Evolutionary conservation across 2,113 vertebrate genomes (phyloP).

Genomic region (Lagopus muta): DNA sequence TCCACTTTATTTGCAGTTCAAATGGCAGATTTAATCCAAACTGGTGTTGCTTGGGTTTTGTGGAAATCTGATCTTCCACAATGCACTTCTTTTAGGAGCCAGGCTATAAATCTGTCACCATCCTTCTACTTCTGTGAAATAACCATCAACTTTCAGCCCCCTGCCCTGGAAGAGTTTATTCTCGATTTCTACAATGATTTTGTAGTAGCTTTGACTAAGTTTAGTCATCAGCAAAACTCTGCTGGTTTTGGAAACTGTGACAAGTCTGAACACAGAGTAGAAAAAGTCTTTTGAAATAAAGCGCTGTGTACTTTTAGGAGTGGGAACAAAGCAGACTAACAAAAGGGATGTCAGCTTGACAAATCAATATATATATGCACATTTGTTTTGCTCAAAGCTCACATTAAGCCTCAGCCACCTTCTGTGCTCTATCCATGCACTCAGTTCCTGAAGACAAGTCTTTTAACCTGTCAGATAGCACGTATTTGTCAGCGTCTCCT

Average conservation of each 20-base stretch:
- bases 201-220: background rate
- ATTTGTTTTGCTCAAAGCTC: conserved; percentile 32
- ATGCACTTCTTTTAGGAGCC: background rate
- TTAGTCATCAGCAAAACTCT: conserved; percentile 27
- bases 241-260: background rate
- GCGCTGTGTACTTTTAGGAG: background rate
- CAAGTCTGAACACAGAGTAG: background rate
- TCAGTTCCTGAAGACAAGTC: background rate
- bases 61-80: background rate
- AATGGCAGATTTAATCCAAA: background rate
- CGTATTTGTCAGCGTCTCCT: background rate
- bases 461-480: conserved; percentile 39
- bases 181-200: background rate
- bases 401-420: background rate
- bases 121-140: background rate
- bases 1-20: background rate
- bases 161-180: background rate
- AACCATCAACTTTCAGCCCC: background rate
- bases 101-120: conserved; percentile 19
- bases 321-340: background rate
- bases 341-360: background rate
- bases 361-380: background rate
- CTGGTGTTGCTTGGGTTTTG: fast-evolving
- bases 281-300: background rate
- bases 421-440: background rate